These are phyloP conservation scores for Lampris incognitus DNA, from an alignment of 2,113 vertebrate genomes.

Conservation along the genomic window DNA sequence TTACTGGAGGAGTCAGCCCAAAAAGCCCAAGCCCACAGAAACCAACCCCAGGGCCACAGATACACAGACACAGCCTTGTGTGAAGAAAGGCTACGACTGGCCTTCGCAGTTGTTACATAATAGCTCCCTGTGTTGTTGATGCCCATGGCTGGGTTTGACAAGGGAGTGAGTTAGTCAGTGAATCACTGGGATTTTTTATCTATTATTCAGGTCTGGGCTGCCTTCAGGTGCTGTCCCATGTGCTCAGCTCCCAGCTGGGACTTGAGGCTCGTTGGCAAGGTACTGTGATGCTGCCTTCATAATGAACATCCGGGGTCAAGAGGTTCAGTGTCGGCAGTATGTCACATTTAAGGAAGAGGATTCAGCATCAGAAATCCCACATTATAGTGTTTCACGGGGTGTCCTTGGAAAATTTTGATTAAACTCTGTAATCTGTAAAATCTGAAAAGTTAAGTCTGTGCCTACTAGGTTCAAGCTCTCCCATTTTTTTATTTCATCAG, in stretches of 20 bases:
- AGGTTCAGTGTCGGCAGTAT: neutral
- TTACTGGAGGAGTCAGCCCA: conserved; percentile 10
- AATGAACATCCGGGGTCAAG: conserved; percentile 1
- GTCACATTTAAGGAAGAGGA: neutral
- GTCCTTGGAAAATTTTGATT: no score
- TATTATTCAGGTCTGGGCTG: conserved; percentile 65
- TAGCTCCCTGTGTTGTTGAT: conserved; percentile 42
- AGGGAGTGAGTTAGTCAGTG: conserved; percentile 40
- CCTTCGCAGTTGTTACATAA: conserved; percentile 67
- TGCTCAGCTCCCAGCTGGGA: conserved; percentile 14
- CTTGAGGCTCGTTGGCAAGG: conserved; percentile 13
- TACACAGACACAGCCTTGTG: conserved; percentile 1
- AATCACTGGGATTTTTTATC: conserved; percentile 46
- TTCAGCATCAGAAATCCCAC: neutral
- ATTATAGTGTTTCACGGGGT: no score
- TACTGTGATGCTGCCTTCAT: neutral
- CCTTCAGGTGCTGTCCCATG: conserved; percentile 34
- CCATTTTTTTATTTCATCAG: no score
- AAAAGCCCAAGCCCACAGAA: conserved; percentile 37
- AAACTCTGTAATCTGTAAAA: no score
- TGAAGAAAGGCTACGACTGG: conserved; percentile 26
- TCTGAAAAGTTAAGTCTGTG: no score
- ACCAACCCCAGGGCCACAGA: conserved; percentile 3
- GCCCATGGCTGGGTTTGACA: conserved; percentile 40
- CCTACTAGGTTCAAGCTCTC: no score